Evolutionary conservation across 1,140 invertebrate species (phyloP).

Genomic region (Nephotettix cincticeps): DNA sequence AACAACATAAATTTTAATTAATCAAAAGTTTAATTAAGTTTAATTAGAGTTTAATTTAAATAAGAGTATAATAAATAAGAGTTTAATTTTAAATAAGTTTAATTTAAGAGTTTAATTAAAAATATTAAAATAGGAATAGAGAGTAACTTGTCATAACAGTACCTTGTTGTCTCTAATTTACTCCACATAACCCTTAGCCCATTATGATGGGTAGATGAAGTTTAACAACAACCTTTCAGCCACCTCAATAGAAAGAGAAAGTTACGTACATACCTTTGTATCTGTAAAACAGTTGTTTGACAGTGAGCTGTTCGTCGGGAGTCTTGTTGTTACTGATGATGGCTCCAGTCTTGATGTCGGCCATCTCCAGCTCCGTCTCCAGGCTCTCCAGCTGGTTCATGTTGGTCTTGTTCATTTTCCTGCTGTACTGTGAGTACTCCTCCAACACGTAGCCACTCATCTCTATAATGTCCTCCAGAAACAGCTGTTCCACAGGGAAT

Average conservation of each 20-base stretch:
- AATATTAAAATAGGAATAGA: too few relatives aligned
- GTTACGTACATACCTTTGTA: constrained; percentile 56
- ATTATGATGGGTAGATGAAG: neutral
- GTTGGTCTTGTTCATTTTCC: constrained; percentile 59
- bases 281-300: constrained; percentile 60
- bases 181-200: neutral
- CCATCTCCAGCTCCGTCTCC: constrained; percentile 59
- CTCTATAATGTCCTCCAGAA: constrained; percentile 75
- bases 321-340: constrained; percentile 58
- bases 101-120: too few relatives aligned
- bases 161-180: neutral
- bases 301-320: constrained; percentile 65
- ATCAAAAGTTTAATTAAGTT: too few relatives aligned
- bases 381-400: constrained; percentile 49
- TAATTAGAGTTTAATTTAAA: too few relatives aligned
- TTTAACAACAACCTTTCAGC: too few relatives aligned
- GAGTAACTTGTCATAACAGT: too few relatives aligned
- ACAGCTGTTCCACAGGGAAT: constrained; percentile 77
- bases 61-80: too few relatives aligned
- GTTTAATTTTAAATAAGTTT: too few relatives aligned
- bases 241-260: too few relatives aligned
- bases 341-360: constrained; percentile 52
- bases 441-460: constrained; percentile 66
- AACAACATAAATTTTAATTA: too few relatives aligned
- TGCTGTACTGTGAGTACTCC: constrained; percentile 65